Evolutionary conservation across 2,113 vertebrate genomes (phyloP).

Genomic region (Amblyopsis rosae): DNA sequence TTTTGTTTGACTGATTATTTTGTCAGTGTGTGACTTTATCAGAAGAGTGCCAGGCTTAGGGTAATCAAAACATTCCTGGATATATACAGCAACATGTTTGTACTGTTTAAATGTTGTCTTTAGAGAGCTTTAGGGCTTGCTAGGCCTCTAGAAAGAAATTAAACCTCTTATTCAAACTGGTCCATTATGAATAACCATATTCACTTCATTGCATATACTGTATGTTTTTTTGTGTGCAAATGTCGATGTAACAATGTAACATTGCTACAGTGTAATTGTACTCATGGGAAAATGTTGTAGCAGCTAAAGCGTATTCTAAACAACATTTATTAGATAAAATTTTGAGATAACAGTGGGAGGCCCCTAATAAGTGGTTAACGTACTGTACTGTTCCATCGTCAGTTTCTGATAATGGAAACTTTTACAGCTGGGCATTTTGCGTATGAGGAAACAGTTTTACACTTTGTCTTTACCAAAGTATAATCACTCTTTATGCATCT

Average conservation of each 20-base stretch:
- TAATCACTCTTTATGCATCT: neutral
- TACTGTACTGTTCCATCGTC: too few species aligned
- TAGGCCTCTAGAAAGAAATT: slow-evolving; percentile 12
- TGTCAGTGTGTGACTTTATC: slow-evolving; percentile 27
- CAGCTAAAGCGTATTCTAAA: too few species aligned
- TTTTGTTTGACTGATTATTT: slow-evolving; percentile 42
- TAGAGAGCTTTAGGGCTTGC: slow-evolving; percentile 1
- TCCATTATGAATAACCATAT: neutral
- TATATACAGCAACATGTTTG: slow-evolving; percentile 13
- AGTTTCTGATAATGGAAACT: slow-evolving; percentile 23
- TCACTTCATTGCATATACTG: neutral
- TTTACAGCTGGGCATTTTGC: neutral
- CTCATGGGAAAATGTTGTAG: too few species aligned
- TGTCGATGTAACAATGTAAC: too few species aligned
- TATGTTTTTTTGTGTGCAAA: too few species aligned
- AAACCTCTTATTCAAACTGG: slow-evolving; percentile 1
- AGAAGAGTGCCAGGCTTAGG: slow-evolving; percentile 34
- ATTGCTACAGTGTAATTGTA: too few species aligned
- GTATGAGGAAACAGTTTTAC: neutral
- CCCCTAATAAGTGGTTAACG: neutral
- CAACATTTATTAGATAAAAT: too few species aligned
- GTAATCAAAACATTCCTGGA: slow-evolving; percentile 36
- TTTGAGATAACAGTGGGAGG: slow-evolving; percentile 2
- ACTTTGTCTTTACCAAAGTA: neutral
- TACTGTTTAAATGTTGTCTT: slow-evolving; percentile 9